phyloP scores from a whole-genome alignment of 2,888 invertebrate species.

The Lamellibrachia satsuma region DNA sequence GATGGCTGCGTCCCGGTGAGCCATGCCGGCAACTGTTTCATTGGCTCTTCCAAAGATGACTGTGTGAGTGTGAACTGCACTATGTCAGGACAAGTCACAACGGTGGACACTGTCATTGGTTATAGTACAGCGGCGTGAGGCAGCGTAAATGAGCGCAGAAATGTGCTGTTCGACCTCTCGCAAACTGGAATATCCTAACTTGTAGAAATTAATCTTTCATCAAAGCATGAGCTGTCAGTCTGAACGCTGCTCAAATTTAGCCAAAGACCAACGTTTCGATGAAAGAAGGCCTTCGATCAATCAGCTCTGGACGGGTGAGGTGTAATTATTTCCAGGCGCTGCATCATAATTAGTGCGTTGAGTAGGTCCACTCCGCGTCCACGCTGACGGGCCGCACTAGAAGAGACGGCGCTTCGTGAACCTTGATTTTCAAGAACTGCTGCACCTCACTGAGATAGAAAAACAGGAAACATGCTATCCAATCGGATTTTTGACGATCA shows the following conservation, averaged over 20 bases:
- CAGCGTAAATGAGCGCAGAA: neutral
- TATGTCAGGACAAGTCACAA: neutral
- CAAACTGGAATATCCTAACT: neutral
- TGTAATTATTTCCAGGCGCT: neutral
- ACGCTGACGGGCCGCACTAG: neutral
- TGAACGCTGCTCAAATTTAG: neutral
- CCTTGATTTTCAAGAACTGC: neutral
- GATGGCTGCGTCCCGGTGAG: neutral
- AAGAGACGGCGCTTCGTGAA: neutral
- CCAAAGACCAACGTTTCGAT: neutral
- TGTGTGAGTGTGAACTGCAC: neutral
- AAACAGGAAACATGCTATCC: no score
- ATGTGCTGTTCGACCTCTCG: neutral
- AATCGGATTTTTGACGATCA: neutral
- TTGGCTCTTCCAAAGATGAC: neutral
- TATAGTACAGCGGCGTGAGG: neutral
- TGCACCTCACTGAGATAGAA: neutral
- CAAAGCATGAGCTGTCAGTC: neutral
- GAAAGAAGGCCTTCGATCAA: neutral
- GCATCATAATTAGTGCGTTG: neutral
- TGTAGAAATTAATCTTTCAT: conserved; percentile 6
- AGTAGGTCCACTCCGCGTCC: neutral
- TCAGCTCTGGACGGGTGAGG: neutral
- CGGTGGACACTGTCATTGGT: no score
- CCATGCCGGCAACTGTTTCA: neutral